Evolutionary conservation across 2,888 invertebrate genomes (phyloP).

Genomic region (Palloptera scutellata): DNA sequence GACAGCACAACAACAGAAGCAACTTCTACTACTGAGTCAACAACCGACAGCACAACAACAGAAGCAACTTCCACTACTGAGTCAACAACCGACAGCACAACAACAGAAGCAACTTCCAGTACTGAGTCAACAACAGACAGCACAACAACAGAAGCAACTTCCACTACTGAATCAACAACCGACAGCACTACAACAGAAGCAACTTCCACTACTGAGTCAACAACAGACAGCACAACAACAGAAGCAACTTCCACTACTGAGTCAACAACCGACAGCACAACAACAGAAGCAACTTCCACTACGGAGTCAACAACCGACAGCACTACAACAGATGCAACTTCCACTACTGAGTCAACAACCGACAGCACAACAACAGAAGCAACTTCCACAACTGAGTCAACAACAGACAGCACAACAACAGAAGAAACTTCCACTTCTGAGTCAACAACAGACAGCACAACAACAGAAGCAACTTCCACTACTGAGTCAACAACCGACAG

Average conservation of each 20-base stretch:
- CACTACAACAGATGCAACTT: background rate
- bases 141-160: background rate
- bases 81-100: too few relatives aligned
- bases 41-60: too few relatives aligned
- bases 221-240: background rate
- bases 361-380: background rate
- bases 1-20: too few relatives aligned
- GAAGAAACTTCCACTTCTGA: background rate
- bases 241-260: background rate
- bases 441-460: background rate
- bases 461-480: background rate
- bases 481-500: conserved; percentile 4
- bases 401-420: background rate
- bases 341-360: background rate
- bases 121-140: too few relatives aligned
- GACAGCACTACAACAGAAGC: background rate
- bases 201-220: too few relatives aligned
- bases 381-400: background rate
- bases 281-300: background rate
- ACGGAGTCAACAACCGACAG: background rate
- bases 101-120: too few relatives aligned
- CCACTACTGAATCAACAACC: background rate
- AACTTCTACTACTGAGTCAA: too few relatives aligned
- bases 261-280: background rate
- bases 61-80: too few relatives aligned